phyloP scores from a whole-genome alignment of 2,797 vertebrate species.

The Apogon hyalosoma region DNA sequence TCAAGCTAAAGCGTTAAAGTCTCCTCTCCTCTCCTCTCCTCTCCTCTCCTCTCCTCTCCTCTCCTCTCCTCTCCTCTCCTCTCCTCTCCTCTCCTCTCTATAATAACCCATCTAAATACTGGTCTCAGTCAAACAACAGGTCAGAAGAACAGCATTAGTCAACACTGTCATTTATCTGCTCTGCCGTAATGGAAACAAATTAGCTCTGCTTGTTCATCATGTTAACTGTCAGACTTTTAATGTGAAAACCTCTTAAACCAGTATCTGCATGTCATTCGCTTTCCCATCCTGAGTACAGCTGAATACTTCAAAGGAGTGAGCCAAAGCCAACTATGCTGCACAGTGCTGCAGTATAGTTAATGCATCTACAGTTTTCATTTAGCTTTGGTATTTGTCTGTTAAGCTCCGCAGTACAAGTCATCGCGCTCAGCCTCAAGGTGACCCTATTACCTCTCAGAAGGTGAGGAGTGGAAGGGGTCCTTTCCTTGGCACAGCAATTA shows the following conservation, averaged over 20 bases:
- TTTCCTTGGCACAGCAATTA: constrained; percentile 40
- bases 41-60: too few relatives aligned
- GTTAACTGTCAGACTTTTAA: constrained; percentile 47
- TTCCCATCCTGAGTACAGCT: constrained; percentile 4
- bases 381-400: background rate
- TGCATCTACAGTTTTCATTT: background rate
- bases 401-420: background rate
- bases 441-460: constrained; percentile 13
- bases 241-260: constrained; percentile 30
- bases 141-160: constrained; percentile 53
- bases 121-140: constrained; percentile 44
- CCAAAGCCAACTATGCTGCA: constrained; percentile 1
- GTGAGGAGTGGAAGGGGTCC: constrained; percentile 4
- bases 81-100: too few relatives aligned
- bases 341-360: background rate
- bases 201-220: constrained; percentile 24
- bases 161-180: constrained; percentile 71
- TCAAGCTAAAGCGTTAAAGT: constrained; percentile 4
- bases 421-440: constrained; percentile 32
- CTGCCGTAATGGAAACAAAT: constrained; percentile 55
- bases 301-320: constrained; percentile 2
- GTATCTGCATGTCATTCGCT: constrained; percentile 7
- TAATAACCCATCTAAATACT: constrained; percentile 29
- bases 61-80: too few relatives aligned
- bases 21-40: background rate